These are phyloP conservation scores for Alligator mississippiensis DNA, from an alignment of 2,113 vertebrate species.

Conservation along the genomic window DNA sequence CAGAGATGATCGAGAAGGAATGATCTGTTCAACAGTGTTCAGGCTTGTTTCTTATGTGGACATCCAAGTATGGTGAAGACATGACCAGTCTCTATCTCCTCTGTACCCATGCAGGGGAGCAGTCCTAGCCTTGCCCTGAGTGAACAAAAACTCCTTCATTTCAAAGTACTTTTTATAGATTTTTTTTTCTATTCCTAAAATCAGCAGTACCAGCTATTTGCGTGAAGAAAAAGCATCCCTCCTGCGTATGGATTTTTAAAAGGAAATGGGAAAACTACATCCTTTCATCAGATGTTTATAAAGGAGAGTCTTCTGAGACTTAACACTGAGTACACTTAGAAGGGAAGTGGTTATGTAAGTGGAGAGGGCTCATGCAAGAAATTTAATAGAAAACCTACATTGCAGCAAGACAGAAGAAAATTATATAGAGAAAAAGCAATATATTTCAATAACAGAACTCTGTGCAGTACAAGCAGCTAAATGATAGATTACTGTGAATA, in stretches of 20 bases:
- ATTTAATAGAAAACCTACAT: background rate
- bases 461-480: constrained; percentile 31
- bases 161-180: background rate
- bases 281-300: background rate
- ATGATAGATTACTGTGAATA: constrained; percentile 39
- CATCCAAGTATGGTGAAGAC: background rate
- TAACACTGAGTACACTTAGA: background rate
- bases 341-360: background rate
- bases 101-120: background rate
- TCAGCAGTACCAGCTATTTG: background rate
- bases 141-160: background rate
- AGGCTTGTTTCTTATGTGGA: background rate
- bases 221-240: background rate
- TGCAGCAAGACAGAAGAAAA: constrained; percentile 37
- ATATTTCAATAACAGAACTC: constrained; percentile 20
- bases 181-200: background rate
- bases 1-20: background rate
- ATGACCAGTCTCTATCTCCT: background rate
- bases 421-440: constrained; percentile 33
- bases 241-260: background rate
- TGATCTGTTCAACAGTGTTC: background rate
- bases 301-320: background rate
- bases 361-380: background rate
- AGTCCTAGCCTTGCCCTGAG: background rate
- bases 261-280: background rate